Conservation (phyloP, 2,888 invertebrate genomes). For the Megamerina dolium region DNA sequence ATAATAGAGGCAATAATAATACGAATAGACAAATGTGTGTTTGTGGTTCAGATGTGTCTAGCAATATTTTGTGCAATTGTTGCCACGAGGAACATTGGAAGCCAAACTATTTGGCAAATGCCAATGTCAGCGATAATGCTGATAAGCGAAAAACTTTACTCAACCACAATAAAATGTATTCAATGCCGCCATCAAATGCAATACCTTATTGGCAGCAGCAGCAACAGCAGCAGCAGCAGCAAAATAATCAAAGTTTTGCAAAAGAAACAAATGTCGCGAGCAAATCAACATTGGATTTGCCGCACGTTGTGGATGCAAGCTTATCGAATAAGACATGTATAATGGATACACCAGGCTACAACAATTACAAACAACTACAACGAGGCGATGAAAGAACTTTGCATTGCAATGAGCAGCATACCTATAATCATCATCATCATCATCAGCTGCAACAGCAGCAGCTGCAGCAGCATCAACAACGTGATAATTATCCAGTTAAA, state of each 20-base stretch:
- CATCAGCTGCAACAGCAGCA: too few relatives aligned
- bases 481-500: too few relatives aligned
- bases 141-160: too few relatives aligned
- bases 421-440: too few relatives aligned
- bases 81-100: constrained; percentile 19
- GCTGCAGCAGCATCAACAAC: too few relatives aligned
- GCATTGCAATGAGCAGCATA: too few relatives aligned
- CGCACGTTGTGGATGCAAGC: constrained; percentile 8
- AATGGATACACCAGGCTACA: constrained; percentile 9
- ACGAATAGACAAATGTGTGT: constrained; percentile 31
- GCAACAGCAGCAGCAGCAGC: too few relatives aligned
- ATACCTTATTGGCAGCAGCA: constrained; percentile 13
- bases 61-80: constrained; percentile 23
- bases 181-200: too few relatives aligned
- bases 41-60: constrained; percentile 21
- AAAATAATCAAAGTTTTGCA: constrained; percentile 2
- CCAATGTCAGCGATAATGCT: not conserved
- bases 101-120: not conserved
- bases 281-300: constrained; percentile 1
- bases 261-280: constrained; percentile 7
- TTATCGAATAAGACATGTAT: constrained; percentile 5
- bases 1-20: constrained; percentile 17
- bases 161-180: too few relatives aligned
- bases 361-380: constrained; percentile 17
- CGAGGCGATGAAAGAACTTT: too few relatives aligned